Conservation (phyloP, 2,113 vertebrate species). For the Pseudorectes ferrugineus region DNA sequence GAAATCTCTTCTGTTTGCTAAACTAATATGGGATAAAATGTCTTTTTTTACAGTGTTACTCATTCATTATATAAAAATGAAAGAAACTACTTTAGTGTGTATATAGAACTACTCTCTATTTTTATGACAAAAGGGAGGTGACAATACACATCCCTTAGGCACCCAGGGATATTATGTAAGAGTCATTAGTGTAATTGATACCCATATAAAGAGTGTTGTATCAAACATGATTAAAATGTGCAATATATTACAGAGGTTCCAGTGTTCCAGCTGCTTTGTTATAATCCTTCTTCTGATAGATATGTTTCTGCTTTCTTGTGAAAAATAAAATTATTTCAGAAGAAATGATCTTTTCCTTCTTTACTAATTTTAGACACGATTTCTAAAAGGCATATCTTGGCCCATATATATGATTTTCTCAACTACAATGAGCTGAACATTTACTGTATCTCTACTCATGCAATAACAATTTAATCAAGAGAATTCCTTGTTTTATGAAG, state of each 20-base stretch:
- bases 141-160: constrained; percentile 72
- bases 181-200: constrained; percentile 82
- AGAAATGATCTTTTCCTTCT: constrained; percentile 42
- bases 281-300: constrained; percentile 64
- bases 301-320: constrained; percentile 17
- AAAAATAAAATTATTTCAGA: constrained; percentile 60
- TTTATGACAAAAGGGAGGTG: constrained; percentile 77
- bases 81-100: constrained; percentile 68
- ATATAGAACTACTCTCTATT: constrained; percentile 70
- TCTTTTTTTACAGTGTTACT: constrained; percentile 76
- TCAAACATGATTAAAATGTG: constrained; percentile 77
- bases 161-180: constrained; percentile 74
- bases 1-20: constrained; percentile 76
- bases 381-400: constrained; percentile 1
- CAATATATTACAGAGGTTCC: constrained; percentile 71
- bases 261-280: constrained; percentile 66
- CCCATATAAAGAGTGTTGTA: constrained; percentile 73
- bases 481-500: neutral
- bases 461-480: neutral
- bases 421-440: neutral
- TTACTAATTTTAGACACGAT: neutral
- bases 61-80: constrained; percentile 78
- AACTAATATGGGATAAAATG: constrained; percentile 77
- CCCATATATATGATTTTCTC: neutral
- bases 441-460: neutral